Percentiles rank a stretch among this genome's conserved stretches.
phyloP scores from a whole-genome alignment of 2,113 vertebrate species.

The Scomber scombrus region DNA sequence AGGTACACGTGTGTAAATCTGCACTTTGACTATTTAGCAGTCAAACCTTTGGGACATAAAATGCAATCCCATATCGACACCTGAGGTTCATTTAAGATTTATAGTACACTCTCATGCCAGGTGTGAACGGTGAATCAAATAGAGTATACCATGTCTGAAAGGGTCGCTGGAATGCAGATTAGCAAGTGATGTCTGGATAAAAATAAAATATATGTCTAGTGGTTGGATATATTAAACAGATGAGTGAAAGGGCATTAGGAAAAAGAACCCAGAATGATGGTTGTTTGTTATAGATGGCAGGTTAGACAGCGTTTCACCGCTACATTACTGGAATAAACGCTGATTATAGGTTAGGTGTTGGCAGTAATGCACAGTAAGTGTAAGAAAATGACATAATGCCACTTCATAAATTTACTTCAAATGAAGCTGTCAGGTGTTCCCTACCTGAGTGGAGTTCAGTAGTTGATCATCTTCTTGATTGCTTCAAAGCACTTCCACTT shows the following conservation, averaged over 20 bases:
- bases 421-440: not conserved
- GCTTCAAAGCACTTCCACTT: conserved; percentile 99
- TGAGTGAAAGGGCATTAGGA: not conserved
- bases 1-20: too few species aligned
- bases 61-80: too few species aligned
- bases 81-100: too few species aligned
- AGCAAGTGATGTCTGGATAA: conserved; percentile 8
- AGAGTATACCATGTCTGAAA: not conserved
- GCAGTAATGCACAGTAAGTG: conserved; percentile 19
- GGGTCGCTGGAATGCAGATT: not conserved
- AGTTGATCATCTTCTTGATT: conserved; percentile 96
- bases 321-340: conserved; percentile 41
- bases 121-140: too few species aligned
- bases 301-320: conserved; percentile 4
- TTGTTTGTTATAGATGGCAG: conserved; percentile 10
- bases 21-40: too few species aligned
- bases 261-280: conserved; percentile 1
- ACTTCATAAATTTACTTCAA: conserved; percentile 6
- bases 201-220: conserved; percentile 11
- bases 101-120: too few species aligned
- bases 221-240: not conserved
- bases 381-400: conserved; percentile 22
- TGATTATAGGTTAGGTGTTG: conserved; percentile 15
- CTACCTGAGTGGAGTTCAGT: conserved; percentile 83
- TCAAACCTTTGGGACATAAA: too few species aligned